Conservation (phyloP, 2,888 invertebrate genomes). For the Perdita meconis region DNA sequence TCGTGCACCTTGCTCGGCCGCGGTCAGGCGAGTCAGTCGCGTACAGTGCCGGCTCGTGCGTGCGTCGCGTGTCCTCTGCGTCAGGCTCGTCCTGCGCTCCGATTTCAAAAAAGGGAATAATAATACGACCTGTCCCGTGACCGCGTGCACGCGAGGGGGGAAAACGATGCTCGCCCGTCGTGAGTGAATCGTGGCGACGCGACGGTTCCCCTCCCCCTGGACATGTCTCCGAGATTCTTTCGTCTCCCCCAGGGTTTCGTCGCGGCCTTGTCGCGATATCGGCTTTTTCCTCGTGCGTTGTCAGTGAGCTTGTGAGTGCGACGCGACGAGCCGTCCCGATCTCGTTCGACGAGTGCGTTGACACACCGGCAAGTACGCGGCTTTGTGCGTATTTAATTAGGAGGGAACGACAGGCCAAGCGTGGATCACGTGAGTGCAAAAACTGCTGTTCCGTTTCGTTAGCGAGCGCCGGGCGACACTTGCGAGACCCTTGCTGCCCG, state of each 20-base stretch:
- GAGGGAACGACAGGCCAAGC: background rate
- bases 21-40: slow-evolving; percentile 64
- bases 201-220: too few species aligned
- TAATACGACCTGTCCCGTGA: background rate
- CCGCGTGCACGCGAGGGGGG: background rate
- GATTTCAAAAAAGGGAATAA: slow-evolving; percentile 7
- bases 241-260: too few species aligned
- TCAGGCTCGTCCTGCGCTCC: slow-evolving; percentile 23
- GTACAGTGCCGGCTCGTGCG: slow-evolving; percentile 63
- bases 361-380: slow-evolving; percentile 7
- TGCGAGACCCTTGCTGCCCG: background rate
- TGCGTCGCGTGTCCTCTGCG: slow-evolving; percentile 47
- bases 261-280: too few species aligned
- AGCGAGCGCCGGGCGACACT: background rate
- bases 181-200: slow-evolving; percentile 1
- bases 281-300: too few species aligned
- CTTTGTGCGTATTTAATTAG: slow-evolving; percentile 14
- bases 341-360: background rate
- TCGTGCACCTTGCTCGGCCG: slow-evolving; percentile 40
- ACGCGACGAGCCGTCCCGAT: background rate
- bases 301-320: too few species aligned
- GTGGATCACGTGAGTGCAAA: slow-evolving; percentile 35
- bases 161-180: slow-evolving; percentile 2
- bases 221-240: too few species aligned
- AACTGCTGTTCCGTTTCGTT: background rate